These are phyloP conservation scores for Rhyzopertha dominica DNA, from an alignment of 1,140 invertebrate genomes.

Conservation along the genomic window DNA sequence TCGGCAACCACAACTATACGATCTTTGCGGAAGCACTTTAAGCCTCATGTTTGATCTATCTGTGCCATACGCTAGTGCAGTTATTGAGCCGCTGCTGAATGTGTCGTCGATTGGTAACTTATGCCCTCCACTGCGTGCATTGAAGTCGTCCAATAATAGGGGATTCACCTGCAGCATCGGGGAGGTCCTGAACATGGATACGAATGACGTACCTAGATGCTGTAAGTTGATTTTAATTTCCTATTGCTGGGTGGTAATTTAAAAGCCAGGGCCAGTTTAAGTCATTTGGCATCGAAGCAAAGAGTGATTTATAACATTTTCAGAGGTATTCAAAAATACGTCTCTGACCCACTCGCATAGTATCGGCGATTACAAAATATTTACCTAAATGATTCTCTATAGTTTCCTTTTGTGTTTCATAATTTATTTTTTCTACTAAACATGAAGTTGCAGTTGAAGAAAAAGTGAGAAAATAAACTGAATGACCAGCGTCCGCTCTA, in stretches of 20 bases:
- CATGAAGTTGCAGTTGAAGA: no score
- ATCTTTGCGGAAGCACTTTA: conserved; percentile 89
- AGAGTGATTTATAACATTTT: no score
- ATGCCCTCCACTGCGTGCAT: conserved; percentile 82
- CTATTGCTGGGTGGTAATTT: no score
- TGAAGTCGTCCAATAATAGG: conserved; percentile 75
- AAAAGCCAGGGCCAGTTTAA: no score
- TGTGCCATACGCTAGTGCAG: conserved; percentile 84
- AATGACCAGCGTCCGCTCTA: no score
- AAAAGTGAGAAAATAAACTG: no score
- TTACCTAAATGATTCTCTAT: no score
- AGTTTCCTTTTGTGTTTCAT: no score
- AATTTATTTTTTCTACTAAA: no score
- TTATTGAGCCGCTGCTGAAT: conserved; percentile 85
- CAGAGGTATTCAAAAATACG: no score
- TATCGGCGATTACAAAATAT: no score
- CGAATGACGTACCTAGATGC: conserved; percentile 87
- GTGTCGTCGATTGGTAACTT: conserved; percentile 84
- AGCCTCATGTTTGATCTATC: conserved; percentile 91
- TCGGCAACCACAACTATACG: conserved; percentile 83
- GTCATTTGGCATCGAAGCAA: not conserved
- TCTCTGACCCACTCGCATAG: no score
- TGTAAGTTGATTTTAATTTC: conserved; percentile 58
- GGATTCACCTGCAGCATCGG: conserved; percentile 92
- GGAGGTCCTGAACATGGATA: conserved; percentile 89